Evolutionary conservation across 37 sponge, comb jelly and placozoan genomes (phyloP), one percentile per base, ranked within the genome.

Genomic region (Ephydatia muelleri): DNA sequence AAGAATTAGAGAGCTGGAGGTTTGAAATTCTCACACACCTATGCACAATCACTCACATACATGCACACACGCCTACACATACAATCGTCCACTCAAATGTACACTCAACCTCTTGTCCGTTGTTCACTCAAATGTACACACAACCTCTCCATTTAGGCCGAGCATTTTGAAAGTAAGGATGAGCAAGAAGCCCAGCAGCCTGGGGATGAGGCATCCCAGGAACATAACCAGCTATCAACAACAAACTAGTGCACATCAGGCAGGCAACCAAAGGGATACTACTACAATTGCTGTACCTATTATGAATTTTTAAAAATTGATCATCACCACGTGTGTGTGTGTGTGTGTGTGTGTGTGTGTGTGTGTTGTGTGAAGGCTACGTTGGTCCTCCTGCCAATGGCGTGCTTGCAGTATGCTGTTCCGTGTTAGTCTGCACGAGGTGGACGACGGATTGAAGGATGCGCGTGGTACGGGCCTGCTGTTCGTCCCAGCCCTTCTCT

Each of bases 1-100:
- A 16, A 80, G 81, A 35, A 84, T 89, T 66, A 38, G 65, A 48
- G 85, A 89, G 35, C 73, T 89, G 26, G 85, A 87, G 82, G 88
- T 87, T 57, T 23, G 38, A 13, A 38, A n/a, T n/a, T n/a, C n/a
- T n/a, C n/a, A n/a, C n/a, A n/a, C n/a, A n/a, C n/a, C n/a, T n/a
- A n/a, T n/a, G n/a, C 21, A 65, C 66, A 65, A 21, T 65, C 66
- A 14, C 11, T 23, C 36, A 75, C 35, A 75, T 2, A 57, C 57
- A 57, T 21, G 16, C 57, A 57, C 57, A 43, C 57, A 57, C 57
- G 16, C 57, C 9, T 21, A 57, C 57, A 43, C 57, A 57, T 57
- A 57, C 57, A 43, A 8, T 11, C 8, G 47, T 57, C 19, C 57
- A 57, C 1, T 16, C 16, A 12, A 11, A 25, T 26, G 28, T 71